Evolutionary conservation across 2,797 vertebrate species (phyloP).

Genomic region (Darevskia mixta): DNA sequence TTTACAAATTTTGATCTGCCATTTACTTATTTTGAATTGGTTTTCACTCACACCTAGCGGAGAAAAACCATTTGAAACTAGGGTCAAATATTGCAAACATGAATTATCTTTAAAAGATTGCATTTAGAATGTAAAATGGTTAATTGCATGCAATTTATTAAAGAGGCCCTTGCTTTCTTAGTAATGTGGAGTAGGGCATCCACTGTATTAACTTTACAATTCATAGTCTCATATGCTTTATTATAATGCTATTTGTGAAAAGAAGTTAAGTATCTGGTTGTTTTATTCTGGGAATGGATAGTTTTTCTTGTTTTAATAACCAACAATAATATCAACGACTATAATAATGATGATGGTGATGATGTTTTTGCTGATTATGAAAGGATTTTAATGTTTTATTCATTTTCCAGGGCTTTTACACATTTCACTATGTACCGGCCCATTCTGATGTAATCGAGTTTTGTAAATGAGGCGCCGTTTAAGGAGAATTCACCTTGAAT

Average conservation of each 20-base stretch:
- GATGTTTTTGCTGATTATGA: background rate
- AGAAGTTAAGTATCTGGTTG: background rate
- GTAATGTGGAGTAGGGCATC: background rate
- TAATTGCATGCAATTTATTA: constrained; percentile 26
- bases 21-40: constrained; percentile 20
- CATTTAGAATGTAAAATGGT: constrained; percentile 25
- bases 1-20: background rate
- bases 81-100: background rate
- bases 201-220: constrained; percentile 1
- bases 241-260: background rate
- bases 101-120: background rate
- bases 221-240: background rate
- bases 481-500: background rate
- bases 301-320: background rate
- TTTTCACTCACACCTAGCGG: constrained; percentile 38
- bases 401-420: background rate
- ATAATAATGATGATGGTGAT: too few species aligned
- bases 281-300: background rate
- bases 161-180: background rate
- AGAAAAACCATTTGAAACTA: constrained; percentile 30
- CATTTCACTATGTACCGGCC: background rate
- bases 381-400: background rate
- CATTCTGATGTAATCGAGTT: background rate
- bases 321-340: background rate
- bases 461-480: background rate